Percentiles rank a stretch among this genome's conserved stretches.
phyloP scores from a whole-genome alignment of 1,140 invertebrate species.

The Drosophila pachea region DNA sequence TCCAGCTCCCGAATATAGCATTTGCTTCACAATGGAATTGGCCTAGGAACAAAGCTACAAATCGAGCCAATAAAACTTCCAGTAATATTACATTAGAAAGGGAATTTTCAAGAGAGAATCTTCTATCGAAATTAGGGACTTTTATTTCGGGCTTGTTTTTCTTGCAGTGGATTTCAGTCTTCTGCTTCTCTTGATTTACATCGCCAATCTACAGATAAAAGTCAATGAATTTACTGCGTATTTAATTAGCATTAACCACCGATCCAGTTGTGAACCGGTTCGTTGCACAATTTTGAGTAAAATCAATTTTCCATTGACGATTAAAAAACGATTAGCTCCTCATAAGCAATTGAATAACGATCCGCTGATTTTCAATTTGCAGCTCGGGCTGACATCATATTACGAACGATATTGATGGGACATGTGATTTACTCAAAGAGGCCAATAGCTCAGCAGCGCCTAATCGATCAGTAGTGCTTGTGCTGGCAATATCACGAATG shows the following conservation, averaged over 20 bases:
- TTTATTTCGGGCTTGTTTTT: slow-evolving; percentile 2
- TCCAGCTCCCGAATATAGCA: slow-evolving; percentile 25
- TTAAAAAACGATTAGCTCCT: slow-evolving; percentile 68
- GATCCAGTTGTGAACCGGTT: slow-evolving; percentile 51
- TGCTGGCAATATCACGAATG: too few relatives aligned
- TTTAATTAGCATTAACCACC: slow-evolving; percentile 34
- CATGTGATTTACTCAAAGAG: background rate
- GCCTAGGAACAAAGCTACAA: too few relatives aligned
- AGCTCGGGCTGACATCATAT: slow-evolving; percentile 21
- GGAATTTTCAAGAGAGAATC: too few relatives aligned
- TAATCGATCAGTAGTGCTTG: too few relatives aligned
- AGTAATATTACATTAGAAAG: too few relatives aligned
- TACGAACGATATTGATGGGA: background rate
- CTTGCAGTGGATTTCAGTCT: slow-evolving; percentile 4
- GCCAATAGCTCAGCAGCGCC: too few relatives aligned
- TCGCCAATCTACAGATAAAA: slow-evolving; percentile 29
- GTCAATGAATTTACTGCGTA: slow-evolving; percentile 41
- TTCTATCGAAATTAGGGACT: too few relatives aligned
- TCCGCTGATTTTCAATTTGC: slow-evolving; percentile 23
- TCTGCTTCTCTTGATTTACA: slow-evolving; percentile 14
- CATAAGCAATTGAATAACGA: slow-evolving; percentile 66
- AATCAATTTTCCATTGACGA: slow-evolving; percentile 64
- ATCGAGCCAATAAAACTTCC: too few relatives aligned
- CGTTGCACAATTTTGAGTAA: slow-evolving; percentile 64
- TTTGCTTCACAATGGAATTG: slow-evolving; percentile 19